Evolutionary conservation across 1,140 invertebrate species (phyloP).

Genomic region (Chymomyza costata): DNA sequence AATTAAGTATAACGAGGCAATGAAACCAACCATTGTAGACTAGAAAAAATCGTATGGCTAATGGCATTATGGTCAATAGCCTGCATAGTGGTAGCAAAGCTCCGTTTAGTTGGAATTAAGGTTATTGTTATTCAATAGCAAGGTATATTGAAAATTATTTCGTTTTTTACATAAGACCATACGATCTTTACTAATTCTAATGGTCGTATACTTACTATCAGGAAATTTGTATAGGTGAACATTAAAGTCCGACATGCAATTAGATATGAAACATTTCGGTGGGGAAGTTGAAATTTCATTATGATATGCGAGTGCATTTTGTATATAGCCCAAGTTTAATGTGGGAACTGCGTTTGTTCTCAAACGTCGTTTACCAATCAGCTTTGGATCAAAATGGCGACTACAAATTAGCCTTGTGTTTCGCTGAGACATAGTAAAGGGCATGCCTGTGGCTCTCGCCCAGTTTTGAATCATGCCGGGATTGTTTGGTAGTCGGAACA

Average conservation of each 20-base stretch:
- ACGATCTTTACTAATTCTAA: no score
- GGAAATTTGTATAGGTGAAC: conserved; percentile 49
- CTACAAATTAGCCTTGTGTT: conserved; percentile 61
- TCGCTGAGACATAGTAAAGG: conserved; percentile 49
- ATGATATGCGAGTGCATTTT: no score
- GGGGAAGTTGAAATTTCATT: no score
- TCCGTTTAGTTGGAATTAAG: no score
- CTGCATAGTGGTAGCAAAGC: no score
- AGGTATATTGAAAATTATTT: no score
- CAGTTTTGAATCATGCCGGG: conserved; percentile 41
- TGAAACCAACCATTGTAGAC: no score
- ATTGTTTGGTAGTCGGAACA: conserved; percentile 55
- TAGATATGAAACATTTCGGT: conserved; percentile 37
- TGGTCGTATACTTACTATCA: conserved; percentile 37
- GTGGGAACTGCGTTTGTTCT: conserved; percentile 54
- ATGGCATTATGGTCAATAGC: no score
- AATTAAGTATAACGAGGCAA: no score
- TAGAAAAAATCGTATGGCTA: no score
- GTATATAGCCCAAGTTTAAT: conserved; percentile 18
- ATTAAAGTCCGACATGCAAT: conserved; percentile 28
- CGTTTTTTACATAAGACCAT: no score
- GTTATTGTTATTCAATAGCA: no score
- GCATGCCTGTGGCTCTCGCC: conserved; percentile 54
- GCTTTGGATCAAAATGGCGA: conserved; percentile 50
- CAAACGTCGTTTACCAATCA: conserved; percentile 55